Conservation (phyloP, 2,113 vertebrate genomes). For the Pelusios castaneus region DNA sequence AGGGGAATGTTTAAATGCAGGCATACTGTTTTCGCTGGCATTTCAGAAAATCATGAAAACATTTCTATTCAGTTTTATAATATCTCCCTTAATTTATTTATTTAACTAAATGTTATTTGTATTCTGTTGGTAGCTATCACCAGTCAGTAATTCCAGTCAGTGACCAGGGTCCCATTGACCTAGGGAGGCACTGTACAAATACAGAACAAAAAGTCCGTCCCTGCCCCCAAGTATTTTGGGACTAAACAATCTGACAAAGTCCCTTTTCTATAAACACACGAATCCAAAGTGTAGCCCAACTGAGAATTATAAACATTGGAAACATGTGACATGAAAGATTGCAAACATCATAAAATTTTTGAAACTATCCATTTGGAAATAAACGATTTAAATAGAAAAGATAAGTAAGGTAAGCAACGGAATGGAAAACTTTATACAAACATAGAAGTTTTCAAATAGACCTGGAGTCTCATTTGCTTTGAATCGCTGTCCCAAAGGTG, state of each 20-base stretch:
- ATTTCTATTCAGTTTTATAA: not conserved
- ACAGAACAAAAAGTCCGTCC: not conserved
- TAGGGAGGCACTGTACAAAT: not conserved
- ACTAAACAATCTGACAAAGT: not conserved
- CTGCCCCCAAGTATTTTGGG: not conserved
- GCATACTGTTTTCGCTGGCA: not conserved
- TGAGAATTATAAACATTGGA: not conserved
- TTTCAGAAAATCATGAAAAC: not conserved
- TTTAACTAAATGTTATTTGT: not conserved
- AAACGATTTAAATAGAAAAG: constrained; percentile 33
- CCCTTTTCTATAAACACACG: not conserved
- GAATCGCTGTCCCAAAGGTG: constrained; percentile 66
- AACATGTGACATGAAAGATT: no score
- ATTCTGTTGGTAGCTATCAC: not conserved
- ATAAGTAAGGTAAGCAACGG: constrained; percentile 44
- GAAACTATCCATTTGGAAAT: constrained; percentile 2
- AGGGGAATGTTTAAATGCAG: not conserved
- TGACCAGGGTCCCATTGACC: not conserved
- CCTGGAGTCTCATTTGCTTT: constrained; percentile 69
- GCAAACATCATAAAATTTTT: not conserved
- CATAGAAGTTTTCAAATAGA: constrained; percentile 73
- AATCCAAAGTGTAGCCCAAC: not conserved
- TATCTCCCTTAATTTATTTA: not conserved
- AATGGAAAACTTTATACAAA: constrained; percentile 50
- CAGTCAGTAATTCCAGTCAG: not conserved